phyloP scores from a whole-genome alignment of 2,113 vertebrate genomes.

The Psilopsiagon aurifrons region DNA sequence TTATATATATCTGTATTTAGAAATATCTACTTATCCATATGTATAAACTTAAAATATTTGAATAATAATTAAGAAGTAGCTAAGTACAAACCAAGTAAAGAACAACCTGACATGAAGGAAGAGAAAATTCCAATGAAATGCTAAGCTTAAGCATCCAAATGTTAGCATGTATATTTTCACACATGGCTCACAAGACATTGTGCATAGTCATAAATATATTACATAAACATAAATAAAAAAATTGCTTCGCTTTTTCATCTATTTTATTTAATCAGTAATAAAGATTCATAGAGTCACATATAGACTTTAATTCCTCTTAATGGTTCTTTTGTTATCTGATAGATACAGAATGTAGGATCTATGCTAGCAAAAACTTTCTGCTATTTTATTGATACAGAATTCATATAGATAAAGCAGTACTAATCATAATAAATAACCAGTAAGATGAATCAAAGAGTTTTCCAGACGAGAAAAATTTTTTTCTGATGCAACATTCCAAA shows the following conservation, averaged over 20 bases:
- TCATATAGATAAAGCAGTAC: background rate
- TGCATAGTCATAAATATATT: background rate
- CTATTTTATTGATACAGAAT: background rate
- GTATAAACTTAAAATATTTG: background rate
- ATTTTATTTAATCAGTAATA: background rate
- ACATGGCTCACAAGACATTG: background rate
- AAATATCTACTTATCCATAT: background rate
- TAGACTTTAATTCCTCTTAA: background rate
- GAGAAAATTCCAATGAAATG: background rate
- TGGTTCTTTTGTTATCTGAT: background rate
- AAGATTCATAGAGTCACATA: background rate
- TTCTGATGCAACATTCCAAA: background rate
- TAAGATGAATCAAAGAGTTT: background rate
- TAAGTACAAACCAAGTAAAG: background rate
- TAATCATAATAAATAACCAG: background rate
- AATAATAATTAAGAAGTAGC: background rate
- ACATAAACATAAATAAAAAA: background rate
- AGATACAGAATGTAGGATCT: background rate
- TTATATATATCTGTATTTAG: background rate
- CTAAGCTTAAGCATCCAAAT: background rate
- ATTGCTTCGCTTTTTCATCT: background rate
- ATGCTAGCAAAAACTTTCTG: background rate
- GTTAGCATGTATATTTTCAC: background rate
- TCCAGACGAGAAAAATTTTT: background rate
- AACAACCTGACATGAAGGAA: background rate